Percentiles rank a stretch among this genome's conserved stretches.
Evolutionary conservation across 2,113 vertebrate species (phyloP).

Genomic region (Haemorhous mexicanus): DNA sequence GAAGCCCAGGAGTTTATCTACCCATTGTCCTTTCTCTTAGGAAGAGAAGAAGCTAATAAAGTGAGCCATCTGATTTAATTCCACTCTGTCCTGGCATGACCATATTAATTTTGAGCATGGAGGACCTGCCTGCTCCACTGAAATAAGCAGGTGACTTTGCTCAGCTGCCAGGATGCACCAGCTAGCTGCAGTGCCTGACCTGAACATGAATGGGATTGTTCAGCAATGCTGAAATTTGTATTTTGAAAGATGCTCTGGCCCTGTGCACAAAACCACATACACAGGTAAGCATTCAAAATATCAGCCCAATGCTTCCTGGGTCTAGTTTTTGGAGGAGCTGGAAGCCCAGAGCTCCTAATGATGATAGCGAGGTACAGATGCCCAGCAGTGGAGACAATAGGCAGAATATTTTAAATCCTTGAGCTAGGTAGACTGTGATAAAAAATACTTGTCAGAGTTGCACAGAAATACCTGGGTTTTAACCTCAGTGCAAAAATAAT

Average conservation of each 20-base stretch:
- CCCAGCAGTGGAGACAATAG: not conserved
- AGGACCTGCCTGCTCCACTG: not conserved
- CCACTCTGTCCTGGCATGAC: not conserved
- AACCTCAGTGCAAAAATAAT: not conserved
- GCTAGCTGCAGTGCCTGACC: not conserved
- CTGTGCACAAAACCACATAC: fast-evolving
- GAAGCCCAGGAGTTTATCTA: not conserved
- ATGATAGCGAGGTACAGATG: fast-evolving
- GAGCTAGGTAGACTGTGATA: not conserved
- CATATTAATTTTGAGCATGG: not conserved
- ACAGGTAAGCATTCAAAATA: not conserved
- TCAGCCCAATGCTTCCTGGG: not conserved
- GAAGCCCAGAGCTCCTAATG: not conserved
- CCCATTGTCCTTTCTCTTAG: not conserved
- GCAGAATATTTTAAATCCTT: not conserved
- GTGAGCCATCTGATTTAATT: not conserved
- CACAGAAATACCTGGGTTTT: not conserved
- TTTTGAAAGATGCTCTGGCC: not conserved
- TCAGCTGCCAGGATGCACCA: not conserved
- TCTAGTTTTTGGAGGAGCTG: not conserved
- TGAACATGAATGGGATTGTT: not conserved
- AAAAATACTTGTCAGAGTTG: not conserved
- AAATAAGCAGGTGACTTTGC: not conserved
- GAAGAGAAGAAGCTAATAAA: not conserved
- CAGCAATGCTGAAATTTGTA: not conserved